phyloP scores from a whole-genome alignment of 2,797 vertebrate species.

The Emydoidea blandingii region DNA sequence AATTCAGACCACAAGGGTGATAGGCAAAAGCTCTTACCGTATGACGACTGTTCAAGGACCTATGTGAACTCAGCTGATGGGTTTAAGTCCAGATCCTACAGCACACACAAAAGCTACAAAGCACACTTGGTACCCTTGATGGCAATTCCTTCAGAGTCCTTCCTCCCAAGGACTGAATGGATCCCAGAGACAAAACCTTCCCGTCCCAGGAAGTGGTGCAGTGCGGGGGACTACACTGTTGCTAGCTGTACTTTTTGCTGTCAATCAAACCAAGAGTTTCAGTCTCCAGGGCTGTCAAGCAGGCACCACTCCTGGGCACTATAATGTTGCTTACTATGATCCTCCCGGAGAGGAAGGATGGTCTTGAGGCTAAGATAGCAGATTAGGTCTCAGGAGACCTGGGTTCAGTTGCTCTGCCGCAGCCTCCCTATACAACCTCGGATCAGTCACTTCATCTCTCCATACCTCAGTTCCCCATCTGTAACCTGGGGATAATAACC shows the following conservation, averaged over 20 bases:
- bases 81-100: neutral
- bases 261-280: neutral
- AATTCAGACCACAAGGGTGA: neutral
- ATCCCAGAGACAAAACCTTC: neutral
- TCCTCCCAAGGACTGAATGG: neutral
- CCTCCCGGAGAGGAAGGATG: neutral
- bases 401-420: neutral
- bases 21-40: neutral
- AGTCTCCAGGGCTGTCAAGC: neutral
- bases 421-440: neutral
- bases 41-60: too few relatives aligned
- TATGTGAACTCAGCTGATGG: fast-evolving
- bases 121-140: neutral
- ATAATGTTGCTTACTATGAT: neutral
- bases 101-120: fast-evolving
- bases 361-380: neutral
- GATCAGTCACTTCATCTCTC: neutral
- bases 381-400: neutral
- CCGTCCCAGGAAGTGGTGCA: neutral
- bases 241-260: neutral
- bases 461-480: neutral
- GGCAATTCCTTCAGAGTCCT: neutral
- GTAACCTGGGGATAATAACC: neutral
- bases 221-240: neutral
- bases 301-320: neutral